Percentiles rank a stretch among this genome's conserved stretches.
phyloP scores from a whole-genome alignment of 2,797 vertebrate species.

The Girardinus metallicus region DNA sequence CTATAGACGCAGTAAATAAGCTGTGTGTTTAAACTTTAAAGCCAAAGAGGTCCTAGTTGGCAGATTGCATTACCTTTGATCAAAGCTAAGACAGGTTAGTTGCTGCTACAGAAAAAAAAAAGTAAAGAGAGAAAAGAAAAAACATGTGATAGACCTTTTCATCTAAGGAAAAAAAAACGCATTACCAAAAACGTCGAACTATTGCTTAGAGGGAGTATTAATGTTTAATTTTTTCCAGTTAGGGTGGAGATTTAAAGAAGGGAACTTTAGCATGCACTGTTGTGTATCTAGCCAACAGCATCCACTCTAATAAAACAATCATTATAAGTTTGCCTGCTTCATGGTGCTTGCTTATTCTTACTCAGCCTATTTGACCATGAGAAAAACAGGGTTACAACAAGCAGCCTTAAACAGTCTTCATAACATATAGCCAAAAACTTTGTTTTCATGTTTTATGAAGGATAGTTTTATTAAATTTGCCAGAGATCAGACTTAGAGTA shows the following conservation, averaged over 20 bases:
- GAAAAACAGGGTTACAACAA: conserved; percentile 12
- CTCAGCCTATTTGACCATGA: background rate
- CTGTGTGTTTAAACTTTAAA: conserved; percentile 15
- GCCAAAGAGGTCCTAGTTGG: background rate
- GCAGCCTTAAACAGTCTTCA: conserved; percentile 11
- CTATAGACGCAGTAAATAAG: conserved; percentile 2
- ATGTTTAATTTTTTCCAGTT: conserved; percentile 23
- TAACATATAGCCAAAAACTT: conserved; percentile 12
- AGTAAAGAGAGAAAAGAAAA: background rate
- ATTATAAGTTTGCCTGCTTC: conserved; percentile 8
- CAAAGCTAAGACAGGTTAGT: conserved; percentile 4
- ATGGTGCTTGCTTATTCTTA: conserved; percentile 7
- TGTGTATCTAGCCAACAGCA: conserved; percentile 14
- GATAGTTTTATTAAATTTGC: conserved; percentile 9
- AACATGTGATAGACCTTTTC: conserved; percentile 19
- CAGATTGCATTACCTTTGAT: conserved; percentile 17
- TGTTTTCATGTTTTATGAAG: background rate
- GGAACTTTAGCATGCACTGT: conserved; percentile 5
- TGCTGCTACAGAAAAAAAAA: conserved; percentile 3
- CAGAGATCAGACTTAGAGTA: conserved; percentile 8
- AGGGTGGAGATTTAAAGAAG: background rate
- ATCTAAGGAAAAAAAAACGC: conserved; percentile 17
- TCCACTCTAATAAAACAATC: conserved; percentile 18
- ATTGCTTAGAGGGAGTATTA: conserved; percentile 8
- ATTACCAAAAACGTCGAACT: conserved; percentile 27